These are phyloP conservation scores for Campoletis raptor DNA, from an alignment of 2,888 invertebrate genomes.

Conservation along the genomic window DNA sequence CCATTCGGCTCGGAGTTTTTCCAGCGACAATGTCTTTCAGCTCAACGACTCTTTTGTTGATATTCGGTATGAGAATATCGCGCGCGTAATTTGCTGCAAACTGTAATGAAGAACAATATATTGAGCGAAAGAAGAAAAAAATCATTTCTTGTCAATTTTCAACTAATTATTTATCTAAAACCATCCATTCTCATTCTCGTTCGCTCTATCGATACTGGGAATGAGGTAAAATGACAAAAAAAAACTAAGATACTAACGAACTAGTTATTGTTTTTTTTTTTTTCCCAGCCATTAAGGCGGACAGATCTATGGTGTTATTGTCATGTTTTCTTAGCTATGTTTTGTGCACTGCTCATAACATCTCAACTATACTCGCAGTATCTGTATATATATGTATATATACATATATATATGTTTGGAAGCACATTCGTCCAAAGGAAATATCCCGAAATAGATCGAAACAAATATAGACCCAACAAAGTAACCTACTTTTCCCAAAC, in stretches of 20 bases:
- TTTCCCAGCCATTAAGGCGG: not conserved
- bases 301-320: slow-evolving; percentile 18
- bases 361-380: slow-evolving; percentile 15
- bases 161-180: not conserved
- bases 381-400: slow-evolving; percentile 20
- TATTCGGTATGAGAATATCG: slow-evolving; percentile 93
- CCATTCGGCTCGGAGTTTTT: slow-evolving; percentile 83
- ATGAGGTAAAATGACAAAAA: not conserved
- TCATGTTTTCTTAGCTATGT: slow-evolving; percentile 22
- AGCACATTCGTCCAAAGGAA: slow-evolving; percentile 54
- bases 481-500: slow-evolving; percentile 53
- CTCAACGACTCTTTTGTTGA: slow-evolving; percentile 91
- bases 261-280: not conserved
- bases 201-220: slow-evolving; percentile 16
- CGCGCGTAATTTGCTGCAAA: slow-evolving; percentile 97
- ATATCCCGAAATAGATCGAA: slow-evolving; percentile 60
- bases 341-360: slow-evolving; percentile 29
- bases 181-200: not conserved
- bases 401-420: not conserved
- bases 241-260: not conserved
- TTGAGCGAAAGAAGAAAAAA: not conserved
- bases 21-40: slow-evolving; percentile 90
- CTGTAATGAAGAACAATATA: slow-evolving; percentile 79
- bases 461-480: slow-evolving; percentile 57
- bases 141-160: not conserved